Evolutionary conservation across 2,888 invertebrate genomes (phyloP), one percentile per base, ranked within the genome.

Genomic region (Odontocolon sp.): DNA sequence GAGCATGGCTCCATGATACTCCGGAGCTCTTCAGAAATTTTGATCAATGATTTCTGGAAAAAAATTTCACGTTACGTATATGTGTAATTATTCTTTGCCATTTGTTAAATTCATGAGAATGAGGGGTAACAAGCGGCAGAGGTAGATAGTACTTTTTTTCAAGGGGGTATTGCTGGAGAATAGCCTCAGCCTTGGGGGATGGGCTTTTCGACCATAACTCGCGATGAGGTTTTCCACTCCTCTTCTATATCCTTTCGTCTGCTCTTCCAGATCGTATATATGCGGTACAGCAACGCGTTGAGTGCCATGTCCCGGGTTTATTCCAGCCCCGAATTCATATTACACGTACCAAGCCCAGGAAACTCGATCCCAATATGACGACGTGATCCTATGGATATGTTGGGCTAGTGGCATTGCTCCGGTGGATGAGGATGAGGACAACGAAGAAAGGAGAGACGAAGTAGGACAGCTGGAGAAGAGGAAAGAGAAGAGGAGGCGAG

Each of bases 311-410:
- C 59, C 59, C 54, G 59, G 38, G 59, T 77, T 71, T 71, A 61
- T 72, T 56, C 56, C 61, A 71, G 40, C 38, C 57, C 70, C 59
- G 69, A 74, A 77, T 77, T 77, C 74, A 70, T 74, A 61, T 74
- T 78, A 69, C 63, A 71, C 68, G 75, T 82, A 79, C 72, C 64
- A 64, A 66, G 75, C 77, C 45, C 71, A 77, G 80, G 84, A 78
- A 86, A 87, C 84, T 83, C 82, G 84, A 87, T 86, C 84, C 83
- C 82, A 80, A 85, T 87, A 87, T 84, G 86, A 84, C 83, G 81
- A 78, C 80, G 81, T 83, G 84, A 86, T 83, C 85, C 83, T 75
- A n/a, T n/a, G 80, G 85, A 82, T 83, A 82, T 82, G 83, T 67
- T 80, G 61, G 26, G n/a, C n/a, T n/a, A n/a, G n/a, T n/a, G n/a